Percentiles rank a stretch among this genome's conserved stretches.
Conservation (phyloP, 2,888 invertebrate genomes). For the Sclerodermus sp. region DNA sequence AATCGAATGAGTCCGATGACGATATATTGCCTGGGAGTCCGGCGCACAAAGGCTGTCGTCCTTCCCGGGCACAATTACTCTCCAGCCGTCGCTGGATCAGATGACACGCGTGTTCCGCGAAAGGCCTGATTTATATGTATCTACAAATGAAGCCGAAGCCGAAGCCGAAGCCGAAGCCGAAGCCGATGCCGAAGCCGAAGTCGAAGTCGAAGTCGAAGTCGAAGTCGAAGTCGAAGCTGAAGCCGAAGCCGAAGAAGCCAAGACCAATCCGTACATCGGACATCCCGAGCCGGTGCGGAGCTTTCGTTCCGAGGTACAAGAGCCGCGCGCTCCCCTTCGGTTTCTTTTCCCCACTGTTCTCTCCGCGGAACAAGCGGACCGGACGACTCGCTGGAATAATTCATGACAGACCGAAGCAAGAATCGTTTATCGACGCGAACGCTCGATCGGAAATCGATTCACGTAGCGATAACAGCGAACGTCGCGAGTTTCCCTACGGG, state of each 20-base stretch:
- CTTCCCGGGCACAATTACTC: no score
- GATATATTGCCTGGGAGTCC: no score
- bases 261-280: no score
- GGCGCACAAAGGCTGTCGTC: no score
- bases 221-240: no score
- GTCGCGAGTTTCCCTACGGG: constrained; percentile 19
- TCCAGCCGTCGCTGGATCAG: background rate
- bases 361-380: constrained; percentile 11
- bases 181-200: background rate
- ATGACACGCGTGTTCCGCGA: constrained; percentile 10
- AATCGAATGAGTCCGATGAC: no score
- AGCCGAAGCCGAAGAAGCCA: no score
- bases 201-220: no score
- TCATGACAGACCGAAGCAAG: constrained; percentile 43
- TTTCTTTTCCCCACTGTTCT: background rate
- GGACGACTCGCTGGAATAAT: constrained; percentile 39
- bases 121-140: no score
- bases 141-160: background rate
- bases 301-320: no score
- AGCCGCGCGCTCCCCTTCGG: no score
- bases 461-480: constrained; percentile 35
- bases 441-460: constrained; percentile 40
- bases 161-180: background rate
- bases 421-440: constrained; percentile 28
- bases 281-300: no score